These are phyloP conservation scores for Spongilla lacustris DNA, from an alignment of 37 sponge, comb jelly and placozoan species.

Conservation along the genomic window DNA sequence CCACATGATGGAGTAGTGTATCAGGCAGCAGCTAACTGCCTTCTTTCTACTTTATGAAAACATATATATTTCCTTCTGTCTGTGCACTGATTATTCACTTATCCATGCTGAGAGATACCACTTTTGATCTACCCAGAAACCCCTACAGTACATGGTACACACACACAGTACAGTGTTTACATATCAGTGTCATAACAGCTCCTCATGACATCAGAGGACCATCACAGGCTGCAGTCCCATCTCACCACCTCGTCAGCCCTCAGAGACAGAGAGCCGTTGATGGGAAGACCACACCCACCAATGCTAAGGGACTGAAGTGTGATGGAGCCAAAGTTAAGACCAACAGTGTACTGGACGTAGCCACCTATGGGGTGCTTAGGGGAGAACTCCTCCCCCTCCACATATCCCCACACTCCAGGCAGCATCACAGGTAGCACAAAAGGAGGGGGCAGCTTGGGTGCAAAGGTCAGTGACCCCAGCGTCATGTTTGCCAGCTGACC, in stretches of 20 bases:
- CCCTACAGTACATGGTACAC: no score
- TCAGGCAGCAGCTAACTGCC: no score
- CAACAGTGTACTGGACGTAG: conserved; percentile 8
- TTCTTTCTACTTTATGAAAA: no score
- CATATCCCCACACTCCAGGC: conserved; percentile 17
- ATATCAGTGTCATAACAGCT: no score
- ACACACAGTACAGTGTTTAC: no score
- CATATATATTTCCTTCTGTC: no score
- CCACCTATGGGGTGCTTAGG: no score
- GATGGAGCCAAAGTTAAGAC: conserved; percentile 12
- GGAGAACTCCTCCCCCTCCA: neutral
- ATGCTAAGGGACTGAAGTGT: neutral
- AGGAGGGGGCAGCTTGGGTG: neutral
- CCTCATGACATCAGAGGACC: no score
- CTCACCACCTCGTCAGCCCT: neutral
- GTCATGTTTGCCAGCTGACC: conserved; percentile 17
- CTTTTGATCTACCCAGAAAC: no score
- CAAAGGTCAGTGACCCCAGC: neutral
- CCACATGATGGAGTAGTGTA: no score
- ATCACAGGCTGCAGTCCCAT: neutral
- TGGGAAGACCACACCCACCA: neutral
- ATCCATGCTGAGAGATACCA: no score
- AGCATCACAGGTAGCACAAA: conserved; percentile 10
- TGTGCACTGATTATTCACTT: no score
- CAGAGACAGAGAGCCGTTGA: neutral